Evolutionary conservation across 2,797 vertebrate genomes (phyloP), one percentile per base, ranked within the genome.

Genomic region (Neosilurus mollespiculum): DNA sequence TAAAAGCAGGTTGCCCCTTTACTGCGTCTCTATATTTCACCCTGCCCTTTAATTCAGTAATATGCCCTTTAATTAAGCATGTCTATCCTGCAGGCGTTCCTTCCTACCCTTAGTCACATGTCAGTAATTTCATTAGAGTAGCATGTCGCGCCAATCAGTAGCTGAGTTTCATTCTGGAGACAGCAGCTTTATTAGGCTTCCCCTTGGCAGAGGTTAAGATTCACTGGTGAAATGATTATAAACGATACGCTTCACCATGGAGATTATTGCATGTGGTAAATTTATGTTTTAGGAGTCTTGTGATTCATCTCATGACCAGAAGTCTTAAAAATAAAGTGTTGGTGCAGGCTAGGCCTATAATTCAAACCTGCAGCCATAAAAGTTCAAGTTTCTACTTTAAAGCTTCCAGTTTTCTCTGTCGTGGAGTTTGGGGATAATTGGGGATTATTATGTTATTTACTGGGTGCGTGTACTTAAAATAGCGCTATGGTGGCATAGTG

Each of bases 41-140:
- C 49, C 54, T n/a, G 59, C 16, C 22, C 22, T 51, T 79, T 51
- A 18, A n/a, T 78, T 62, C 22, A 24, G 58, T 62, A 72, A 30
- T 20, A 1, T 51, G 15, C 2, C n/a, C 1, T 51, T 79, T 53
- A 53, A 20, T 66, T 79, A 53, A 16, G 24, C 59, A 18, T 11
- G 43, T 16, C 37, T 51, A 64, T 64, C 30, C 71, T 9, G n/a
- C 51, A 56, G 71, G 24, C 51, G 26, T 73, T 73, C 51, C 51
- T 30, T 49, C 70, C 67, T 37, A n/a, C 67, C 49, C 67, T 16
- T 16, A 2, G 76, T 62, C 77, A 79, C 37, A 65, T 51, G 77
- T 51, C 37, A 79, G 4, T 62, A 65, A 78, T 65, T 86, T 11
- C 8, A 15, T 59, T 61, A 14, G 54, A 37, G 4, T 9, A 58